Percentiles rank a stretch among this genome's conserved stretches.
These are phyloP conservation scores for Oncopeltus fasciatus DNA, from an alignment of 1,140 invertebrate genomes.

Conservation along the genomic window DNA sequence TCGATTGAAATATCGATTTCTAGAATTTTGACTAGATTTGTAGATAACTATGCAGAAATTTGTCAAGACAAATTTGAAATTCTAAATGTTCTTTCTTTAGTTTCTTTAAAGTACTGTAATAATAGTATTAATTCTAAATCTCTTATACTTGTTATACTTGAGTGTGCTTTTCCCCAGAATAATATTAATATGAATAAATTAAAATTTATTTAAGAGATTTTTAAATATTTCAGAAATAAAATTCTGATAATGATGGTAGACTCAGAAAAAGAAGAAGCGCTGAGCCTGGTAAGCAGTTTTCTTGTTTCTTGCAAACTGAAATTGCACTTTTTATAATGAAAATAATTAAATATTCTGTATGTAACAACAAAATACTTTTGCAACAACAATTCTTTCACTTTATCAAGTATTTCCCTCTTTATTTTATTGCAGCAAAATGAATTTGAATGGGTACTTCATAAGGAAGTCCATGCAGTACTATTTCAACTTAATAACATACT, in stretches of 20 bases:
- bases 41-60: too few species aligned
- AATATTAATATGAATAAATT: too few species aligned
- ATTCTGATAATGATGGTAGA: slow-evolving; percentile 57
- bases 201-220: too few species aligned
- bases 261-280: slow-evolving; percentile 67
- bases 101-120: too few species aligned
- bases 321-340: slow-evolving; percentile 5
- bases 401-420: slow-evolving; percentile 16
- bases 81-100: too few species aligned
- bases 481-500: slow-evolving; percentile 69
- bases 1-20: too few species aligned
- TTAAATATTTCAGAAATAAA: too few species aligned
- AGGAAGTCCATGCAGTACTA: slow-evolving; percentile 75
- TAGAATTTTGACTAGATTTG: too few species aligned
- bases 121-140: too few species aligned
- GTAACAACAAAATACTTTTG: slow-evolving; percentile 16
- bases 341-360: slow-evolving; percentile 15
- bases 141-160: too few species aligned
- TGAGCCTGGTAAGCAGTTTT: slow-evolving; percentile 57
- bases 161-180: too few species aligned
- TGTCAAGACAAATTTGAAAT: too few species aligned
- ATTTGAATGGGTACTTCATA: slow-evolving; percentile 81
- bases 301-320: slow-evolving; percentile 28
- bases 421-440: slow-evolving; percentile 61
- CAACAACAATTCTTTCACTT: slow-evolving; percentile 19